Conservation (phyloP, 2,113 vertebrate genomes). For the Globicephala melas region DNA sequence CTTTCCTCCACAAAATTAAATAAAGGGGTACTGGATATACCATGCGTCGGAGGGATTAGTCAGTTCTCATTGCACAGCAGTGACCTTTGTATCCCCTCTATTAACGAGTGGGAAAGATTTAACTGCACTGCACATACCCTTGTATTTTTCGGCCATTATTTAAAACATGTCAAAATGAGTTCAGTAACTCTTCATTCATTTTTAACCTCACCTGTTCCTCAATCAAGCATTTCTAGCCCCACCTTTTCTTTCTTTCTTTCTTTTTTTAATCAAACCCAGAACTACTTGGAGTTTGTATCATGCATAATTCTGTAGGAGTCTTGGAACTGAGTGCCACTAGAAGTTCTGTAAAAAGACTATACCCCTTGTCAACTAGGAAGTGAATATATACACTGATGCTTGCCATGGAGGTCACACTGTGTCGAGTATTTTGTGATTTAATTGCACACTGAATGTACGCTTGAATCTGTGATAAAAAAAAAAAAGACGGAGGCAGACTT, state of each 20-base stretch:
- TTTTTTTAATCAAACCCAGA: slow-evolving; percentile 30
- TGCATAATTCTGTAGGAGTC: slow-evolving; percentile 33
- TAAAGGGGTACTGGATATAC: slow-evolving; percentile 18
- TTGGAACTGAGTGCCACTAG: not conserved
- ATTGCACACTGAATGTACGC: slow-evolving; percentile 52
- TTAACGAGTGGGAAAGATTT: slow-evolving; percentile 63
- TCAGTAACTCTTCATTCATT: slow-evolving; percentile 62
- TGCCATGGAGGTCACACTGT: slow-evolving; percentile 52
- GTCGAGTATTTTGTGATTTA: slow-evolving; percentile 70
- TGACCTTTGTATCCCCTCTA: slow-evolving; percentile 66
- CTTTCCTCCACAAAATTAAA: slow-evolving; percentile 69
- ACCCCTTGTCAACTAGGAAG: slow-evolving; percentile 47
- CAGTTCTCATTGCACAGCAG: slow-evolving; percentile 43
- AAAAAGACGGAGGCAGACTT: slow-evolving; percentile 72
- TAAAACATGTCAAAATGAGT: slow-evolving; percentile 64
- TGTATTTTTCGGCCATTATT: slow-evolving; percentile 60
- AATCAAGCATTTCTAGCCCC: slow-evolving; percentile 38
- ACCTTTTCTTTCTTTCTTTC: not conserved
- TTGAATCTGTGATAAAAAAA: slow-evolving; percentile 72
- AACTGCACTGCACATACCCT: not conserved
- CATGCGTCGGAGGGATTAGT: slow-evolving; percentile 37
- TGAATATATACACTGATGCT: slow-evolving; percentile 33
- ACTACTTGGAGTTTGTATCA: not conserved
- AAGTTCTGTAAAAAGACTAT: slow-evolving; percentile 50
- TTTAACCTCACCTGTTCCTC: slow-evolving; percentile 53